phyloP scores from a whole-genome alignment of 2,113 vertebrate genomes.

The Chaetodon auriga region DNA sequence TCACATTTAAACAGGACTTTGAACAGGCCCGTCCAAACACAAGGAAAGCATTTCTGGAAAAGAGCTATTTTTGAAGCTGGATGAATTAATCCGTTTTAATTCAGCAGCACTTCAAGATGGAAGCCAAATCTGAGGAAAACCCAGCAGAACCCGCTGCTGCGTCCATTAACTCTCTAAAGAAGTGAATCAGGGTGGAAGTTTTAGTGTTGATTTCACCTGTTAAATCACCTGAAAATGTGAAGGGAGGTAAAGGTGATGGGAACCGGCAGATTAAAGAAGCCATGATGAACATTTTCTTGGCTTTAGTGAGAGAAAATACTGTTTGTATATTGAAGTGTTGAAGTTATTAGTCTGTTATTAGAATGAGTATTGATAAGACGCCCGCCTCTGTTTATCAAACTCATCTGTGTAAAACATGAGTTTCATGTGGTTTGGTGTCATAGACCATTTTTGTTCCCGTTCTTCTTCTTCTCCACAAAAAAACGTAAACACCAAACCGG shows the following conservation, averaged over 20 bases:
- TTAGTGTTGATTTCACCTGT: neutral
- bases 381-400: neutral
- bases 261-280: neutral
- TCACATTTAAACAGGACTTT: slow-evolving; percentile 55
- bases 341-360: slow-evolving; percentile 50
- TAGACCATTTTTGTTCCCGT: neutral
- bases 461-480: too few relatives aligned
- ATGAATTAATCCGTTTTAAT: slow-evolving; percentile 5
- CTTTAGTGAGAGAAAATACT: slow-evolving; percentile 19
- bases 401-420: slow-evolving; percentile 15
- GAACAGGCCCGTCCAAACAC: slow-evolving; percentile 5
- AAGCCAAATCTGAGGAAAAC: slow-evolving; percentile 15
- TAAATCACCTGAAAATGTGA: neutral
- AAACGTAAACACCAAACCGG: too few relatives aligned
- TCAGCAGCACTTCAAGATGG: neutral
- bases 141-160: slow-evolving; percentile 14
- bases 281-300: neutral
- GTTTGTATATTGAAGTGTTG: slow-evolving; percentile 33
- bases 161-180: slow-evolving; percentile 21
- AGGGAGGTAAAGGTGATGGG: neutral
- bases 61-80: slow-evolving; percentile 15
- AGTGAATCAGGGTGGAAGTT: neutral
- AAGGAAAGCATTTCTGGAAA: slow-evolving; percentile 14
- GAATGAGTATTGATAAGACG: slow-evolving; percentile 25
- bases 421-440: slow-evolving; percentile 42